Base-by-base conservation (phyloP, 2,113 vertebrate species). In the Apistogramma diplotaenia region DNA sequence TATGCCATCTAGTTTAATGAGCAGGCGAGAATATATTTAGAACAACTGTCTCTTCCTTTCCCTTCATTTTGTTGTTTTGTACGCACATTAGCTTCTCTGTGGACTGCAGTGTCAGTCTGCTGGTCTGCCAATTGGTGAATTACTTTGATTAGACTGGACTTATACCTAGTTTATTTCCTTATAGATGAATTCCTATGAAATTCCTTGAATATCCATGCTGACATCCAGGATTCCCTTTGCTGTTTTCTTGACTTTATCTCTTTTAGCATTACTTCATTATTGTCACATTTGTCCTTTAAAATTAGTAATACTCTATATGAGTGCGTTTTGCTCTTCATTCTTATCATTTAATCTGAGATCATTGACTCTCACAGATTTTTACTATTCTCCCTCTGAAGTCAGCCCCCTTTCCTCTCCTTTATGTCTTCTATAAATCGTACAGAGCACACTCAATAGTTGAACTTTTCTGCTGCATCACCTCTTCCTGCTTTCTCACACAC, bases 401-500 rank as follows among this genome's bases (percentile, higher is more conserved):
- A 55, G 18, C 54, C n/a, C n/a, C 43, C 10, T 25, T 73, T 59
- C 11, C 4, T 2, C 54, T 37, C 27, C 15, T 74, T 67, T 21
- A 70, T 51, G 49, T 2, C 43, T 18, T 67, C 6, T 37, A 3
- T 77, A 27, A 72, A 18, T 2, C 23, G 35, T 31, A 23, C n/a
- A 13, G 37, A 29, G 3, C 31, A 33, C 16, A 8, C 60, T 35
- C 33, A 9, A 51, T 70, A 51, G n/a, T 29, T 70, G 0, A 85
- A 84, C 56, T 73, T 81, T 76, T 81, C 31, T 87, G 74, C 89
- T 86, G 83, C 74, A 43, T 87, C 81, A 82, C 49, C 56, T 78
- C 58, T 73, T 62, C 40, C 18, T 73, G 13, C 51, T 82, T 18
- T 58, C 37, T 82, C 13, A 71, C 71, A 1, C 73, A 79, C 82